Evolutionary conservation across 2,888 invertebrate species (phyloP).

Genomic region (Eumerus sabulonum): DNA sequence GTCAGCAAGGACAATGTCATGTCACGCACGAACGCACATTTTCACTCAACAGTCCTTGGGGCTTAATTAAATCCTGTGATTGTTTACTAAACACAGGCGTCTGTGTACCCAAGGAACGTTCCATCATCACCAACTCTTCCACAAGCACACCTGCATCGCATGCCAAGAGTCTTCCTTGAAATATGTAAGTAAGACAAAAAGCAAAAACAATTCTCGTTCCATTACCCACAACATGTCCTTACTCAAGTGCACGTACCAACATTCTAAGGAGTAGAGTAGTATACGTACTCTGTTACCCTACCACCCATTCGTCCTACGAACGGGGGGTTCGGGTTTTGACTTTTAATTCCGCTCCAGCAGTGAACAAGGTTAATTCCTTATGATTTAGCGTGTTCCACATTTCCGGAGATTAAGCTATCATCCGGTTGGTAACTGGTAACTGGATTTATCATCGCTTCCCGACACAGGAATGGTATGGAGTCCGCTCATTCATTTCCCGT

Average conservation of each 20-base stretch:
- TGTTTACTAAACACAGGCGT: constrained; percentile 38
- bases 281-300: neutral
- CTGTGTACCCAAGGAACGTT: constrained; percentile 14
- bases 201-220: constrained; percentile 35
- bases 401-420: constrained; percentile 69
- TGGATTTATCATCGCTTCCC: constrained; percentile 63
- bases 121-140: constrained; percentile 41
- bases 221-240: constrained; percentile 3
- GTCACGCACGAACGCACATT: constrained; percentile 40
- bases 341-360: constrained; percentile 66
- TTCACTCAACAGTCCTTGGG: constrained; percentile 44
- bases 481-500: neutral
- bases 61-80: constrained; percentile 66
- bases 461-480: constrained; percentile 14
- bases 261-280: neutral
- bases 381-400: constrained; percentile 69
- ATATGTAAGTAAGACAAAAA: too few relatives aligned
- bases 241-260: constrained; percentile 18
- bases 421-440: constrained; percentile 64
- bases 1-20: constrained; percentile 20
- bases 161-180: constrained; percentile 41
- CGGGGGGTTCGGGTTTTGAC: constrained; percentile 28
- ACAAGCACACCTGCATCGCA: constrained; percentile 50
- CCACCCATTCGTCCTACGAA: neutral
- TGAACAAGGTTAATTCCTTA: constrained; percentile 66